These are phyloP conservation scores for Ephestia elutella DNA, from an alignment of 1,140 invertebrate species.

Conservation along the genomic window DNA sequence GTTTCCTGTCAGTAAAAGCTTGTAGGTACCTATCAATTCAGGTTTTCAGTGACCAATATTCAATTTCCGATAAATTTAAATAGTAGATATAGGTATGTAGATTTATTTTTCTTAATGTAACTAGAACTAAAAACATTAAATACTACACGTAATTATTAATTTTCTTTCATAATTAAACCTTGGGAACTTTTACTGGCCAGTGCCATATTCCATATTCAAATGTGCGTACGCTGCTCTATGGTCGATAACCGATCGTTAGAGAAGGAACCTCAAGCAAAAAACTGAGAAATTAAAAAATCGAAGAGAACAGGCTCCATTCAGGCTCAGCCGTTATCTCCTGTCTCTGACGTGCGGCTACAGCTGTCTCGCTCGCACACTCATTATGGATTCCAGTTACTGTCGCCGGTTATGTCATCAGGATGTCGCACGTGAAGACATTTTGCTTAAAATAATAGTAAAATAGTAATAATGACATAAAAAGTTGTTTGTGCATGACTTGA, in stretches of 20 bases:
- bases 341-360: not conserved
- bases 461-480: not conserved
- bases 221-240: not conserved
- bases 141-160: too few relatives aligned
- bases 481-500: too few relatives aligned
- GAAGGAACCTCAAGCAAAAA: not conserved
- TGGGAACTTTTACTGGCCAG: too few relatives aligned
- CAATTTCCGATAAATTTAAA: too few relatives aligned
- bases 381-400: constrained; percentile 5
- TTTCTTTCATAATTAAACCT: too few relatives aligned
- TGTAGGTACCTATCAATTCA: too few relatives aligned
- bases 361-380: constrained; percentile 11
- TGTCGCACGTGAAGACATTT: constrained; percentile 8
- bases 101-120: too few relatives aligned
- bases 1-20: too few relatives aligned
- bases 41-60: too few relatives aligned
- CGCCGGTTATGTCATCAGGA: constrained; percentile 11
- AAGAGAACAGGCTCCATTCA: constrained; percentile 19
- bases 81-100: too few relatives aligned
- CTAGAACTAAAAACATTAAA: too few relatives aligned
- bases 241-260: constrained; percentile 3
- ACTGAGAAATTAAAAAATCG: constrained; percentile 6
- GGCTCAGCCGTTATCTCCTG: constrained; percentile 15
- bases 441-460: constrained; percentile 7
- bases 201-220: too few relatives aligned